A percentile compares a stretch with the other conserved stretches of the same genome.
Evolutionary conservation across 2,113 vertebrate species (phyloP).

Genomic region (Gymnocephalus cernua): DNA sequence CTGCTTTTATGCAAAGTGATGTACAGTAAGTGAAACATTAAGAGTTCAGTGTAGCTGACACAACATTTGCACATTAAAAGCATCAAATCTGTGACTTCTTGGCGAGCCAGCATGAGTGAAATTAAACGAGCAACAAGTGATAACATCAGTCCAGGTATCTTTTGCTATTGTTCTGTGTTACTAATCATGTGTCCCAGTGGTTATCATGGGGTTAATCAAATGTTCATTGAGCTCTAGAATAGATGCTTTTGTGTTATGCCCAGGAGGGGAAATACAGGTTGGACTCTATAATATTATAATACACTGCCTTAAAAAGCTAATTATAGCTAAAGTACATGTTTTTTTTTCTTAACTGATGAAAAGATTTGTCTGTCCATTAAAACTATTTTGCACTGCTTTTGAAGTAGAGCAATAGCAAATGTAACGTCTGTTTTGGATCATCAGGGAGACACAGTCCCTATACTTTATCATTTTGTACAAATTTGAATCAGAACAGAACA

Average conservation of each 20-base stretch:
- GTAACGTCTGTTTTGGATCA: background rate
- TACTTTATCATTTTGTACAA: too few species aligned
- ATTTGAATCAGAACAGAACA: too few species aligned
- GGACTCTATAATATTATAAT: background rate
- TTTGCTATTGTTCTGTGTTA: background rate
- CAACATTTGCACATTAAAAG: background rate
- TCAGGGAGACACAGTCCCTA: background rate
- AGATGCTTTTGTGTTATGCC: background rate
- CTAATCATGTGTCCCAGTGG: background rate
- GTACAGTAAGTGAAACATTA: background rate
- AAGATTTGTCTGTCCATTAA: background rate
- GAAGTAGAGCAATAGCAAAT: background rate
- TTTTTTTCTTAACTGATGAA: background rate
- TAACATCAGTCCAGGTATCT: background rate
- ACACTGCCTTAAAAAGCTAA: background rate
- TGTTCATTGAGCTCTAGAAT: background rate
- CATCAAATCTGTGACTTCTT: background rate
- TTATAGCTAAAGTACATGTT: too few species aligned
- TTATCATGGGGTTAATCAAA: background rate
- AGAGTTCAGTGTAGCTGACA: background rate
- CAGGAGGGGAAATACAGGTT: background rate
- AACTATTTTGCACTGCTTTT: background rate
- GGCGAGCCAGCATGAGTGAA: background rate
- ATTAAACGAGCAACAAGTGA: background rate
- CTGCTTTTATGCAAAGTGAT: background rate